Conservation (phyloP, 2,113 vertebrate genomes). For the Porphyrio hochstetteri region DNA sequence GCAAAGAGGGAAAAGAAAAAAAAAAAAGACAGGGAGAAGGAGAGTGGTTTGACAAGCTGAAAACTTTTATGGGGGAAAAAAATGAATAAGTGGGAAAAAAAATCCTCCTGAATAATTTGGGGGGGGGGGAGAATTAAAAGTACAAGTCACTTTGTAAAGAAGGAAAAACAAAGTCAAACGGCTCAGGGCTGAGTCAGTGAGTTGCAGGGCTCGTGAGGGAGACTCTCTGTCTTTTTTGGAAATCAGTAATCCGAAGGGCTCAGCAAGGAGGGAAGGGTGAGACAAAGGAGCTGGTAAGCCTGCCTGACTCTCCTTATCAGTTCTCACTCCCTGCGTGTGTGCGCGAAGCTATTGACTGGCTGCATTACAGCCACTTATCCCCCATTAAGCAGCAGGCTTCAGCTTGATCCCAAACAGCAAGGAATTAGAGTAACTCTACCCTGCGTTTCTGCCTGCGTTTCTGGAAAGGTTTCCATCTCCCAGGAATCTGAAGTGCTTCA, state of each 20-base stretch:
- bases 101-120: neutral
- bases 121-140: neutral
- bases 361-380: constrained; percentile 57
- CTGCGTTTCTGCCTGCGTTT: constrained; percentile 13
- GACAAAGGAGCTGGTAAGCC: no score
- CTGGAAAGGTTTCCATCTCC: constrained; percentile 52
- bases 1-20: neutral
- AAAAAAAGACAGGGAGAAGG: constrained; percentile 5
- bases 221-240: constrained; percentile 16
- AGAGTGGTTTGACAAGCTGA: constrained; percentile 32
- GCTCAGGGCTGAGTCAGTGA: constrained; percentile 50
- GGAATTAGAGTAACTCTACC: constrained; percentile 55
- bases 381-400: constrained; percentile 64
- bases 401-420: constrained; percentile 48
- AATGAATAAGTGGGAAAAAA: neutral
- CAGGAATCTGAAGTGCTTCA: constrained; percentile 37
- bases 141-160: neutral
- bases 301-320: no score
- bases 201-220: constrained; percentile 6
- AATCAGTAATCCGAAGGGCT: constrained; percentile 40
- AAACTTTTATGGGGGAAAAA: constrained; percentile 19
- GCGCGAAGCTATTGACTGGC: constrained; percentile 42
- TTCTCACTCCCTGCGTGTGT: no score
- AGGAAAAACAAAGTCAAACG: constrained; percentile 42
- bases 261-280: no score